phyloP scores from a whole-genome alignment of 1,140 invertebrate genomes.

The Brachionus paranguensis region DNA sequence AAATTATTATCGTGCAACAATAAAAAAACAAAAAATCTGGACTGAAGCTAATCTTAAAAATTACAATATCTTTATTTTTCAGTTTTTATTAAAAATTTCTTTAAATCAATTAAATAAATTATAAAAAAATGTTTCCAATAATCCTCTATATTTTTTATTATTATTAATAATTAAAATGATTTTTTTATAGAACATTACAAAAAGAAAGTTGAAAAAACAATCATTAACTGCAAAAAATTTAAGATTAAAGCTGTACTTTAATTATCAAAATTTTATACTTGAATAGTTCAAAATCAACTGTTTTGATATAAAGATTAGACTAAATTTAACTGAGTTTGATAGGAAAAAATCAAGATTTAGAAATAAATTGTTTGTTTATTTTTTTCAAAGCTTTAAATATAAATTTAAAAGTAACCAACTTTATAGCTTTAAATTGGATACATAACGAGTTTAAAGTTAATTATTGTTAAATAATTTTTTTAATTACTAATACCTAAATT shows the following conservation, averaged over 20 bases:
- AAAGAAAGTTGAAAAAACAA: background rate
- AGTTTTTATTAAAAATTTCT: background rate
- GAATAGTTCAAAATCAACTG: background rate
- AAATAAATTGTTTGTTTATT: background rate
- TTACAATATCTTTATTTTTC: background rate
- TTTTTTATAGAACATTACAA: background rate
- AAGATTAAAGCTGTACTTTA: background rate
- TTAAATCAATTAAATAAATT: background rate
- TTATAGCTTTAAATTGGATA: background rate
- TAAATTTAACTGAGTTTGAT: background rate
- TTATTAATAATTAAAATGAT: background rate
- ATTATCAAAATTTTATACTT: background rate
- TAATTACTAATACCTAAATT: background rate
- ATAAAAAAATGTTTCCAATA: background rate
- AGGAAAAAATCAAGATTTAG: background rate
- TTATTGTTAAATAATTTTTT: background rate
- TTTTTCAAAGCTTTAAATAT: background rate
- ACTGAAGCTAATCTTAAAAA: background rate
- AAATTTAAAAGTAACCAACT: background rate
- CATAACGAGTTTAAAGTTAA: background rate
- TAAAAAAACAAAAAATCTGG: background rate
- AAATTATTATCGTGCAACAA: background rate
- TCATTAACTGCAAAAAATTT: background rate
- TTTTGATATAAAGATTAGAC: background rate
- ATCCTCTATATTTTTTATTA: too few relatives aligned